Evolutionary conservation across 2,797 vertebrate species (phyloP).

Genomic region (Sciurus carolinensis): DNA sequence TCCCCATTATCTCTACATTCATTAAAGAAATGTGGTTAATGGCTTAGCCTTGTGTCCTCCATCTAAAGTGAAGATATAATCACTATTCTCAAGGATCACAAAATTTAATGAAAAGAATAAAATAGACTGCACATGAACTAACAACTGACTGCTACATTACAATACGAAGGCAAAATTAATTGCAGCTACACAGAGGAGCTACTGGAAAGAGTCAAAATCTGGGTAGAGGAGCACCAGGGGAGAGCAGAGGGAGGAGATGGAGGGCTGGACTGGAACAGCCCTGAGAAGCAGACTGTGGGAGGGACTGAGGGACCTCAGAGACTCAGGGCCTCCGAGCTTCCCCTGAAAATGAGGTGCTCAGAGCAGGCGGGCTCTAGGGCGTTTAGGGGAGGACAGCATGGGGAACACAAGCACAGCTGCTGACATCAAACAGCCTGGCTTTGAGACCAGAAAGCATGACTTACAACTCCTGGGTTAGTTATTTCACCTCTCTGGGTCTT

Average conservation of each 20-base stretch:
- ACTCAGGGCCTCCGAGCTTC: too few relatives aligned
- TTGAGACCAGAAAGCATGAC: background rate
- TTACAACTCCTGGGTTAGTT: background rate
- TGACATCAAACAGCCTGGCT: background rate
- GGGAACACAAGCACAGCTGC: background rate
- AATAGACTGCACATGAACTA: background rate
- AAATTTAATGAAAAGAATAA: background rate
- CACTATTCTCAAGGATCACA: background rate
- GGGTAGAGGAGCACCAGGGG: background rate
- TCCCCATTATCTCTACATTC: background rate
- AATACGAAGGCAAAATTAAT: background rate
- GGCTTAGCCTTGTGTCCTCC: background rate
- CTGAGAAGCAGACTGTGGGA: too few relatives aligned
- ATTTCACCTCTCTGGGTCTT: background rate
- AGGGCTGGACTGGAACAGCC: background rate
- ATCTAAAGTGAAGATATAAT: background rate
- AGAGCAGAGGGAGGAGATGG: background rate
- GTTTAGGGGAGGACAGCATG: background rate
- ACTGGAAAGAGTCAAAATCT: background rate
- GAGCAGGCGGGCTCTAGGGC: background rate
- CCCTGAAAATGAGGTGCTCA: too few relatives aligned
- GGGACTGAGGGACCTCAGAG: too few relatives aligned
- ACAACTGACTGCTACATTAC: background rate
- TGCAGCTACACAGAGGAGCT: background rate
- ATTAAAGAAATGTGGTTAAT: background rate